Evolutionary conservation across 2,797 vertebrate species (phyloP).

Genomic region (Schizothorax lantsangensis): DNA sequence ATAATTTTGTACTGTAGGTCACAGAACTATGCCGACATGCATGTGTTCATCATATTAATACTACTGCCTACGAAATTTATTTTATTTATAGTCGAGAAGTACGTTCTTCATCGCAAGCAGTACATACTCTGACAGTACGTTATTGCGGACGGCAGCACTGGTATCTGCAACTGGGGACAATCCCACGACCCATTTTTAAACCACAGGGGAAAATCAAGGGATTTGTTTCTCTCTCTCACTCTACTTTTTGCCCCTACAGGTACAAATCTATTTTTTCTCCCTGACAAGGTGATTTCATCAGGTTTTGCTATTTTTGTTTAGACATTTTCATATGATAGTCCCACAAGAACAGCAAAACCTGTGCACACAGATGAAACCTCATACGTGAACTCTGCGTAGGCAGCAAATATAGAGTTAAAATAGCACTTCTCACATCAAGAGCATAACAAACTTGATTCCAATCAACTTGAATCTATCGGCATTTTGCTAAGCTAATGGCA

Average conservation of each 20-base stretch:
- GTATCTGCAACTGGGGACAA: background rate
- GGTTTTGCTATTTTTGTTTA: constrained; percentile 18
- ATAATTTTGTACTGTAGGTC: background rate
- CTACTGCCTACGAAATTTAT: background rate
- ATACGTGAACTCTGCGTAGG: background rate
- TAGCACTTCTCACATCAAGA: background rate
- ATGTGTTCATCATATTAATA: background rate
- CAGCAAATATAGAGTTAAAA: background rate
- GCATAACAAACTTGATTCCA: too few relatives aligned
- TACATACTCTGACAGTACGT: background rate
- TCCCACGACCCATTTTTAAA: constrained; percentile 1
- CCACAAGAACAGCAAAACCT: background rate
- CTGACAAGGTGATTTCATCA: constrained; percentile 5
- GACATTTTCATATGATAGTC: background rate
- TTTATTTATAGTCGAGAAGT: background rate
- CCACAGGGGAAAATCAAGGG: background rate
- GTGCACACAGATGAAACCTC: background rate
- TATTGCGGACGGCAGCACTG: background rate
- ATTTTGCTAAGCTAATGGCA: background rate
- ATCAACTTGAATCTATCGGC: background rate
- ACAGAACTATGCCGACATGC: background rate
- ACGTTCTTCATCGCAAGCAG: background rate
- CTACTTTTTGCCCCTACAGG: background rate
- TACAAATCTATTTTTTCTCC: background rate
- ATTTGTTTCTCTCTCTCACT: background rate